phyloP scores from a whole-genome alignment of 2,888 invertebrate species.

The Metacarcinus magister region DNA sequence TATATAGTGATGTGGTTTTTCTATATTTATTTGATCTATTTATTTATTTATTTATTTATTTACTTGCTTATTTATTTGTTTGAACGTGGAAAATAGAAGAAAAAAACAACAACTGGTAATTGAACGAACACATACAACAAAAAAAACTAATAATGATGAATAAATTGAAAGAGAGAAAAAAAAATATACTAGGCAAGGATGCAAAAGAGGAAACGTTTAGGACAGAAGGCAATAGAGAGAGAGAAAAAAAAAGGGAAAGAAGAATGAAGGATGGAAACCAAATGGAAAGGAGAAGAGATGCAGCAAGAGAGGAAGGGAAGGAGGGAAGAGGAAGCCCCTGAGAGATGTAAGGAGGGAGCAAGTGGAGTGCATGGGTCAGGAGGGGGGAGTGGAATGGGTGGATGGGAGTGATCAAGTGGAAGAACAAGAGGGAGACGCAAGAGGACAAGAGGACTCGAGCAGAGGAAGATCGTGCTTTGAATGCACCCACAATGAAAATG shows the following conservation, averaged over 20 bases:
- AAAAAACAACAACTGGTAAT: too few relatives aligned
- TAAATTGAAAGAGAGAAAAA: background rate
- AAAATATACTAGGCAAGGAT: background rate
- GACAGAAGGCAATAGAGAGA: background rate
- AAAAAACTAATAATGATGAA: background rate
- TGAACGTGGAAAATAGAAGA: background rate
- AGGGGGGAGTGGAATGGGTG: background rate
- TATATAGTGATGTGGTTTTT: background rate
- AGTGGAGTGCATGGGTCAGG: too few relatives aligned
- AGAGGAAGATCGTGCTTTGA: constrained; percentile 36
- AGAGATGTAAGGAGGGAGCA: background rate
- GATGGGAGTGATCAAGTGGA: constrained; percentile 43
- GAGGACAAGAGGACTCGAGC: constrained; percentile 23
- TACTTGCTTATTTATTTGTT: too few relatives aligned
- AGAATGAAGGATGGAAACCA: background rate
- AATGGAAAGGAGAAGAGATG: background rate
- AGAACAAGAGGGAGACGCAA: constrained; percentile 20
- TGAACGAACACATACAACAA: too few relatives aligned
- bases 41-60: too few relatives aligned
- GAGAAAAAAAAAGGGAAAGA: background rate
- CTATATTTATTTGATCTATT: background rate
- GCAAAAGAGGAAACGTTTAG: background rate
- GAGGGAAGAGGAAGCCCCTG: background rate
- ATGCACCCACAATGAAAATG: background rate
- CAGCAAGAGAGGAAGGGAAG: too few relatives aligned